Evolutionary conservation across 2,888 invertebrate species (phyloP), one percentile per base, ranked within the genome.

Genomic region (Petrophora chlorosata): DNA sequence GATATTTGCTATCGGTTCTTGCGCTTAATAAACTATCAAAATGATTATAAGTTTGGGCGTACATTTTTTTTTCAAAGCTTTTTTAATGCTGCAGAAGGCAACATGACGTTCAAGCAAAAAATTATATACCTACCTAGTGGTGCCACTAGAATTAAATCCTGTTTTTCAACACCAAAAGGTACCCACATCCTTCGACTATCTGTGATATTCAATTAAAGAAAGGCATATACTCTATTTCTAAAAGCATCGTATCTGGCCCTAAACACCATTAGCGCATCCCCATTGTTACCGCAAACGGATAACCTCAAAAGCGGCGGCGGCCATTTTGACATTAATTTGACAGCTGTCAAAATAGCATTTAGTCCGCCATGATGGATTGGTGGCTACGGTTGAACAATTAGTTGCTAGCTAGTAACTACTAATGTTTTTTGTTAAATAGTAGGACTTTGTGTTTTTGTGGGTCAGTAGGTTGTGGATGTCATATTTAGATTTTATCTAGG

Each of bases 301-400:
- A 59, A 54, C 50, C 48, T 45, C 47, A 53, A 60, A 56, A 29
- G 26, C 48, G 10, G 30, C 19, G 42, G 40, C 51, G 65, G 65
- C 61, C 61, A 61, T 63, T 70, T 67, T 61, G 56, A 73, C 73
- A 64, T 62, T 84, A 83, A 79, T 87, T 84, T 88, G 88, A 88
- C 85, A 85, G 82, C 80, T 85, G 85, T 86, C 87, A 86, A 79
- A 79, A 75, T 69, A 79, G 61, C 53, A 56, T 63, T 58, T 53
- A 56, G 54, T 40, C 54, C 32, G 53, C 59, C 53, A 53, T 39
- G 46, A 67, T 67, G 61, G 61, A 66, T 64, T 25, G 46, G 4
- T 30, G 5, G 30, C 30, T 15, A 38, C 32, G 36, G 7, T 38
- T 38, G 13, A 17, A 38, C 44, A 45, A 32, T 44, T 44, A 43